Conservation (phyloP, 2,113 vertebrate species). For the Psettodes erumei region DNA sequence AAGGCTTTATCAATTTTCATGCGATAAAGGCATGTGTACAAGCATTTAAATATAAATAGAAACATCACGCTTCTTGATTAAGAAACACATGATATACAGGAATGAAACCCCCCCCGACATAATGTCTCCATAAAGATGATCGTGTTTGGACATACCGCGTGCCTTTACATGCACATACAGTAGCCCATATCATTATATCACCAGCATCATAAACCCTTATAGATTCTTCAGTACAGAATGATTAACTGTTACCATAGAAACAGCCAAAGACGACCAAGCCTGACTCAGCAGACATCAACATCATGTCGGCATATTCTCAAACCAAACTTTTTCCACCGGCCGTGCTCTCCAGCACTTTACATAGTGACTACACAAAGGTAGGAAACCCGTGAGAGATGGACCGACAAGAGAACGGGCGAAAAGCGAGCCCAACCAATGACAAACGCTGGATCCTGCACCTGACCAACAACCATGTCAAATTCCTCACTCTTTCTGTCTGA, state of each 20-base stretch:
- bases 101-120: slow-evolving; percentile 26
- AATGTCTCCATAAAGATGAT: slow-evolving; percentile 10
- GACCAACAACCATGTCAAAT: too few relatives aligned
- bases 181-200: slow-evolving; percentile 15
- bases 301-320: not conserved
- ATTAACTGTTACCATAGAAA: slow-evolving; percentile 17
- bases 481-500: not conserved
- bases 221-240: not conserved
- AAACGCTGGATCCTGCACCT: not conserved
- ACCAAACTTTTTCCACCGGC: slow-evolving; percentile 5
- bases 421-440: not conserved
- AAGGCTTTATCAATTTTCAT: slow-evolving; percentile 45
- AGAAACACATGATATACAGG: slow-evolving; percentile 32
- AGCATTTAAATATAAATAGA: slow-evolving; percentile 71
- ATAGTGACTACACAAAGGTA: not conserved
- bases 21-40: slow-evolving; percentile 66
- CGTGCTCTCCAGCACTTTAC: not conserved
- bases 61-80: slow-evolving; percentile 31
- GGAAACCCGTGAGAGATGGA: not conserved
- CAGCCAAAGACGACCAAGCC: not conserved
- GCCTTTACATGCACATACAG: not conserved
- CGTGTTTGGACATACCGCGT: slow-evolving; percentile 29
- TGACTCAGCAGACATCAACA: not conserved
- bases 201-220: not conserved
- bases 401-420: not conserved